A percentile compares a stretch with the other conserved stretches of the same genome.
Evolutionary conservation across 23 tunicate species (phyloP).

Genomic region (Aplidium turbinatum): DNA sequence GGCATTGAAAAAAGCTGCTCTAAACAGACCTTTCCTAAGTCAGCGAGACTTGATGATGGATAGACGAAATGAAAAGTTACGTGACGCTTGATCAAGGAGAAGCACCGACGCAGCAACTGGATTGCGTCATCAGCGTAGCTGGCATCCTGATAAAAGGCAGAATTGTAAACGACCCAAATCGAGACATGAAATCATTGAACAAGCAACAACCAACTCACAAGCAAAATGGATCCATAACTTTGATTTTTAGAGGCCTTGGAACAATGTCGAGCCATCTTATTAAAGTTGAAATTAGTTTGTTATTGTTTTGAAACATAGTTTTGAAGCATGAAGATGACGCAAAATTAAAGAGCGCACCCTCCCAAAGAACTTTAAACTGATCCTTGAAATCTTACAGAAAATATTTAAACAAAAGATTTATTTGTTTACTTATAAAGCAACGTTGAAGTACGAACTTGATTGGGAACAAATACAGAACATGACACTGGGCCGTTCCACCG

Average conservation of each 20-base stretch:
- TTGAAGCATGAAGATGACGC: too few species aligned
- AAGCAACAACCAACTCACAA: neutral
- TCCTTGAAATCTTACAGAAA: too few species aligned
- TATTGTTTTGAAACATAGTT: too few species aligned
- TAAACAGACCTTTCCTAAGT: conserved; percentile 48
- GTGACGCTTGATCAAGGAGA: conserved; percentile 56
- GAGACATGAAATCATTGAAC: neutral
- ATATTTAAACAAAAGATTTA: too few species aligned
- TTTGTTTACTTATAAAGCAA: neutral
- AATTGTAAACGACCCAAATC: neutral
- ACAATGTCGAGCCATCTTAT: too few species aligned
- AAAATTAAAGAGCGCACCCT: too few species aligned
- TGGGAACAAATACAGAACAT: conserved; percentile 88
- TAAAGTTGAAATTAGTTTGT: too few species aligned
- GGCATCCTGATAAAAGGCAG: conserved; percentile 60
- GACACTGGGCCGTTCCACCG: conserved; percentile 95
- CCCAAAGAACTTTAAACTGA: too few species aligned
- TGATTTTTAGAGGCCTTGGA: neutral
- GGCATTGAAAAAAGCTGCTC: too few species aligned
- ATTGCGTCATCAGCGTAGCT: conserved; percentile 92
- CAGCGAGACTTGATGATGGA: conserved; percentile 74
- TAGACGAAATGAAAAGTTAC: conserved; percentile 93
- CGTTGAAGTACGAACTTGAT: conserved; percentile 35
- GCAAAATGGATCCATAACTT: neutral
- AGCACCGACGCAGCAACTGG: conserved; percentile 56